Base-by-base conservation (phyloP, 2,888 invertebrate species). In the Geotrupes spiniger region DNA sequence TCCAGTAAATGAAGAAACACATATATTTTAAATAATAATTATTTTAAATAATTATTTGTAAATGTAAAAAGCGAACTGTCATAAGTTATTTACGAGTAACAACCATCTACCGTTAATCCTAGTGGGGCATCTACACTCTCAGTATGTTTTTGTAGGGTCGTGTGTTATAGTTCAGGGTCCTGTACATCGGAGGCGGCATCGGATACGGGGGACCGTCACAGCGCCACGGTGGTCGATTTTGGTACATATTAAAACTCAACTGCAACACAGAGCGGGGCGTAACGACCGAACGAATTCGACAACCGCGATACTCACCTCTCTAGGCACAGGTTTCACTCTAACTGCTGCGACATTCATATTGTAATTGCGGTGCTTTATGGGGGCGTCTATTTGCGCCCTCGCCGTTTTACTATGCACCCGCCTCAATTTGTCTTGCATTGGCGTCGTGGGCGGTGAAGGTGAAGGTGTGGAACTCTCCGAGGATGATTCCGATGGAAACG, bases 121-220 rank as follows among this genome's bases (percentile, higher is more conserved):
- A 60, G 57, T 50, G 46, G 51, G 44, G 54, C 46, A 21, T 55
- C 62, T 71, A 71, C 62, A 71, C 71, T 62, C 69, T 65, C 52
- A 70, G 59, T 56, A 70, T 65, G 61, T 71, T 71, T 60, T 71
- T 71, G 62, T 69, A 67, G 58, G 69, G 65, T 52, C 66, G 61
- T 59, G 68, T 62, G 54, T 66, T 66, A 58, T 70, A 67, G 58
- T 67, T 67, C 63, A 69, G 65, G 57, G 66, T 70, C 60, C 68
- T 66, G 59, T 65, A 70, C 57, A 70, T 69, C 43, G 68, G 59
- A 26, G 69, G 70, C 31, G 65, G 64, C 58, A 69, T 60, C 16
- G 65, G 63, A 52, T 63, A 68, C 25, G 68, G 66, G 41, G 68
- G 65, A 11, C 64, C 67, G 43, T 71, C 70, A 59, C 69, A 71